A percentile compares a stretch with the other conserved stretches of the same genome.
Conservation (phyloP, 2,888 invertebrate species). For the Dysmachus trigonus region DNA sequence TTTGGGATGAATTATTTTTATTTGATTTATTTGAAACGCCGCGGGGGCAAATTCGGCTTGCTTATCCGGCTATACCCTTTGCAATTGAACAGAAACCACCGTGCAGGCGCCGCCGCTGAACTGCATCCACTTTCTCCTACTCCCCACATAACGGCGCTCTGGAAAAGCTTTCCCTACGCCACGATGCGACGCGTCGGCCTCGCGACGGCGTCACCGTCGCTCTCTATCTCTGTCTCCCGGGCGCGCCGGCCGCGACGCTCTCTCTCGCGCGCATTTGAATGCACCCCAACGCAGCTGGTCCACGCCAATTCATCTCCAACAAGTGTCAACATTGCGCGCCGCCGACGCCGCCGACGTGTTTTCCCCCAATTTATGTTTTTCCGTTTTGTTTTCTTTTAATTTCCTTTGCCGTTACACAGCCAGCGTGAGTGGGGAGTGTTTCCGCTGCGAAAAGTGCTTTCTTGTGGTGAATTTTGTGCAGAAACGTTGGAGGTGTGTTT, state of each 20-base stretch:
- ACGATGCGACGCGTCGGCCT: constrained; percentile 23
- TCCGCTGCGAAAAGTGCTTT: constrained; percentile 2
- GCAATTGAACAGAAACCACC: neutral
- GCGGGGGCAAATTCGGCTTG: too few relatives aligned
- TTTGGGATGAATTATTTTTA: too few relatives aligned
- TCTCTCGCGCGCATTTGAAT: neutral
- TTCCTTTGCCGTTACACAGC: neutral
- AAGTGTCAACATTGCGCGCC: constrained; percentile 3
- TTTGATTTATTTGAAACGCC: too few relatives aligned
- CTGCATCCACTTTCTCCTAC: neutral
- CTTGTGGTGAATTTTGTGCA: neutral
- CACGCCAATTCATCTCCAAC: neutral
- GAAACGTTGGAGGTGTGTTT: neutral
- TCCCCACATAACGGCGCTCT: neutral
- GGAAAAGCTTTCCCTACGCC: neutral
- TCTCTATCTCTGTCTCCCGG: neutral
- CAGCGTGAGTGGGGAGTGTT: neutral
- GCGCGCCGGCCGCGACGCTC: neutral
- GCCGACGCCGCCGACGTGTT: constrained; percentile 5
- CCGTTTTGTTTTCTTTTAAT: neutral
- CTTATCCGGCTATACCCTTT: too few relatives aligned
- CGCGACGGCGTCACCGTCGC: constrained; percentile 17
- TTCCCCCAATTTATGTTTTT: neutral
- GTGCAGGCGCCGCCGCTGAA: neutral
- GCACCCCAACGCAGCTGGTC: constrained; percentile 6